Conservation (phyloP, 2,888 invertebrate species). For the Erebia ligea region DNA sequence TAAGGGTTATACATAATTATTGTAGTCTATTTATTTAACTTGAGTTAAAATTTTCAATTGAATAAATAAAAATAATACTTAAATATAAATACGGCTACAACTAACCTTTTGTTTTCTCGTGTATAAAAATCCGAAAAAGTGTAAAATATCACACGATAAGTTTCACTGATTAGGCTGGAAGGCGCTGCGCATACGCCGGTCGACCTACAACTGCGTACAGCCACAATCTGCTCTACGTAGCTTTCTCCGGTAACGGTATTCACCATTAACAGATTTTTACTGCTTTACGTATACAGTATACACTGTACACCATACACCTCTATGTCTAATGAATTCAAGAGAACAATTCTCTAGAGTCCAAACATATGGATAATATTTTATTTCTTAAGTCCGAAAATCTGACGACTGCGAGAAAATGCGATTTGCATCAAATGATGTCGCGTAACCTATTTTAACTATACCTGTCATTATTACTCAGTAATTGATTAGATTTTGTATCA, state of each 20-base stretch:
- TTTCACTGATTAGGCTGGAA: constrained; percentile 9
- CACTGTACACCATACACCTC: constrained; percentile 22
- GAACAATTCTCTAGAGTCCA: background rate
- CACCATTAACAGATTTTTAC: constrained; percentile 39
- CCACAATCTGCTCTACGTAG: constrained; percentile 49
- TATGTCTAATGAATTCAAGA: background rate
- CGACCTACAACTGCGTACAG: constrained; percentile 42
- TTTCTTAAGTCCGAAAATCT: background rate
- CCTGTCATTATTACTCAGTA: no score
- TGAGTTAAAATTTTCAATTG: no score
- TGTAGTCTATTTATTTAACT: no score
- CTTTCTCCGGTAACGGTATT: constrained; percentile 77
- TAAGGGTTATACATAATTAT: no score
- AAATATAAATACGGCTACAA: background rate
- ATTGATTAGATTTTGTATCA: no score
- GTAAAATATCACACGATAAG: background rate
- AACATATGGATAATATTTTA: background rate
- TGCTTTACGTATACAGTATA: constrained; percentile 36
- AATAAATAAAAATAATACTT: no score
- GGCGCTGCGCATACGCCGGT: constrained; percentile 40
- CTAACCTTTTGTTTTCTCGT: constrained; percentile 7
- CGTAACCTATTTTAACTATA: no score
- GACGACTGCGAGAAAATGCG: background rate
- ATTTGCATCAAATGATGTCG: no score
- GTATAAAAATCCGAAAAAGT: background rate